A percentile compares a stretch with the other conserved stretches of the same genome.
Evolutionary conservation across 2,888 invertebrate genomes (phyloP).

Genomic region (Drosophila robusta): DNA sequence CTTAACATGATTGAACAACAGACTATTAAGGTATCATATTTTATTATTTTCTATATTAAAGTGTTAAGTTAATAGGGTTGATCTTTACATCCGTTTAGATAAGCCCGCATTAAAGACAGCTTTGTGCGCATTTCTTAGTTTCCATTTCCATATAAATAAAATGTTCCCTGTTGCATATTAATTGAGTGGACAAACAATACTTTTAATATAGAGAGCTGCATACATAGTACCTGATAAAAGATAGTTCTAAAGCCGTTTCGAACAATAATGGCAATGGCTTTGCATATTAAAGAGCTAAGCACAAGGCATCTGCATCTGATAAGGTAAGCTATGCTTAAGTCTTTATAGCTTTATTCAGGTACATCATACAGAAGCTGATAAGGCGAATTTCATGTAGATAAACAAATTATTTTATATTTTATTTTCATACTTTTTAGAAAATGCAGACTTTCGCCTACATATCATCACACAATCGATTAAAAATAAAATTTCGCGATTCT

Average conservation of each 20-base stretch:
- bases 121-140: slow-evolving; percentile 27
- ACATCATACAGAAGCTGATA: not conserved
- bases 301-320: not conserved
- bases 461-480: too few relatives aligned
- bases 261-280: slow-evolving; percentile 27
- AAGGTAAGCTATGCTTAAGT: slow-evolving; percentile 11
- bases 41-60: too few relatives aligned
- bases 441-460: too few relatives aligned
- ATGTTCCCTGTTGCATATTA: slow-evolving; percentile 67
- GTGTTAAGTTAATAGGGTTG: not conserved
- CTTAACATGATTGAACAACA: too few relatives aligned
- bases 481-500: too few relatives aligned
- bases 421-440: too few relatives aligned
- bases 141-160: slow-evolving; percentile 64
- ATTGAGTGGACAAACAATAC: slow-evolving; percentile 58
- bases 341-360: slow-evolving; percentile 4
- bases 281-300: slow-evolving; percentile 44
- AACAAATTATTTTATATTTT: too few relatives aligned
- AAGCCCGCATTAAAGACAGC: slow-evolving; percentile 15
- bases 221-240: slow-evolving; percentile 40
- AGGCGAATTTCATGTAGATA: not conserved
- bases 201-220: slow-evolving; percentile 49
- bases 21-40: too few relatives aligned
- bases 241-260: slow-evolving; percentile 34
- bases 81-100: slow-evolving; percentile 28